These are phyloP conservation scores for Lepidocolaptes lacrymiger DNA, from an alignment of 2,797 vertebrate genomes.

Conservation along the genomic window DNA sequence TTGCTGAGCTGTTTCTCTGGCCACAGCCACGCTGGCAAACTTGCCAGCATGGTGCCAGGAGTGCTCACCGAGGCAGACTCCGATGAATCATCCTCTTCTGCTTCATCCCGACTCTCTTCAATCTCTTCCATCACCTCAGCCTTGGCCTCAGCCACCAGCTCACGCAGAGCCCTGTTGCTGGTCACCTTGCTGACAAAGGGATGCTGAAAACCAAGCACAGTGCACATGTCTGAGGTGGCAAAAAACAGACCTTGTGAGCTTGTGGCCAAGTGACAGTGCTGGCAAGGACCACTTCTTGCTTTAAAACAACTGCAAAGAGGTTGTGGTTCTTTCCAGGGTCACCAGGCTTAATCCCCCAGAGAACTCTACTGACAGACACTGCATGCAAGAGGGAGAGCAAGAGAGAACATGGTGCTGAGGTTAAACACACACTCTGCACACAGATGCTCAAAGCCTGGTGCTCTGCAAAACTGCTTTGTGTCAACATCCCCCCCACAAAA, in stretches of 20 bases:
- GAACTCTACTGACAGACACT: neutral
- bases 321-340: accelerated
- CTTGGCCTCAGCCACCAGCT: conserved; percentile 97
- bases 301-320: neutral
- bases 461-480: neutral
- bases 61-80: conserved; percentile 82
- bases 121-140: conserved; percentile 99
- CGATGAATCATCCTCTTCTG: conserved; percentile 84
- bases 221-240: accelerated
- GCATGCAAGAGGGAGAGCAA: neutral
- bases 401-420: neutral
- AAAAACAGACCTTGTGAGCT: accelerated
- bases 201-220: conserved; percentile 76
- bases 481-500: neutral
- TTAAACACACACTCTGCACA: neutral
- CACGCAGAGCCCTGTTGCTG: conserved; percentile 86
- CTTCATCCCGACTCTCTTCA: conserved; percentile 91
- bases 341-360: neutral
- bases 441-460: neutral
- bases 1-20: neutral
- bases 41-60: accelerated
- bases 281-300: neutral
- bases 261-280: accelerated
- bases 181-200: conserved; percentile 86
- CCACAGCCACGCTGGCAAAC: accelerated